Base-by-base conservation (phyloP, 2,888 invertebrate species). In the Cylloceria caligata region DNA sequence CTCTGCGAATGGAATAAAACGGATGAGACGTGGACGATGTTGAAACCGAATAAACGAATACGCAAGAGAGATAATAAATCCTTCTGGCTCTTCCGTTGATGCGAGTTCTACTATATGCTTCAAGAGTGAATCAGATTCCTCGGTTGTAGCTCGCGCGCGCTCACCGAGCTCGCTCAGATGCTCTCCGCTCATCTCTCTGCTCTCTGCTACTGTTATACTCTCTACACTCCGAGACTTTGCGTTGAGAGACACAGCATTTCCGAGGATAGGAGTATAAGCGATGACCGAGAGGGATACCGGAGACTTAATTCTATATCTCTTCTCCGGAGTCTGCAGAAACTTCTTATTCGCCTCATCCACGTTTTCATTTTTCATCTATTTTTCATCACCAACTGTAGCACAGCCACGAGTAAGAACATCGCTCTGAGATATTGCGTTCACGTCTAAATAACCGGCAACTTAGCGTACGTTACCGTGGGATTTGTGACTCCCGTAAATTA, bases 401-500 rank as follows among this genome's bases (percentile, higher is more conserved):
- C 13, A n/a, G 6, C 21, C 3, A 42, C 11, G n/a, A n/a, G 39
- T 36, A 60, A 47, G 47, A 52, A 52, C 49, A 16, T 42, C 21
- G 47, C 7, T 11, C 21, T 73, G 64, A 73, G 62, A 81, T 73
- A 73, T 86, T 64, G 69, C 80, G 13, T 39, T 64, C 67, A 19
- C 52, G 49, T 71, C 81, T 83, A 84, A 85, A 84, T 84, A 86
- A 81, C 75, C 80, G 60, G 52, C 81, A 85, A 80, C 80, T 85
- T 75, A 80, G 85, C 80, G 65, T 75, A 76, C 76, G 83, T 85
- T 81, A 64, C 69, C 72, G 74, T 30, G 72, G 80, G 82, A 87
- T 84, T 86, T 84, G 83, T 81, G 84, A 80, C 83, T 85, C 80
- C 80, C 83, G 84, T 84, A 84, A 87, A 86, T 87, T 85, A 86